Conservation (phyloP, 2,113 vertebrate genomes). For the Pogona vitticeps region DNA sequence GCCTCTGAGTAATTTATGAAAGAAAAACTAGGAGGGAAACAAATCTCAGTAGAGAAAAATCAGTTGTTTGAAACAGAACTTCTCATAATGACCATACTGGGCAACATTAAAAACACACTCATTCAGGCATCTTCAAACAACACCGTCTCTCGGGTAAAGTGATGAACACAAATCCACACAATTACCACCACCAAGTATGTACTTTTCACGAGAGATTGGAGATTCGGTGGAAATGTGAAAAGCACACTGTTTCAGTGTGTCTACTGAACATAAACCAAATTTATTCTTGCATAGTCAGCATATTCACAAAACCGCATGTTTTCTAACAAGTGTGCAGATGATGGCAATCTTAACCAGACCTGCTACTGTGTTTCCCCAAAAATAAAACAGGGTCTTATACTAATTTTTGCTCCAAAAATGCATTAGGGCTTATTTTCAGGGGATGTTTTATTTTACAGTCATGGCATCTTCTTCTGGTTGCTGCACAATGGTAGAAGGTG, state of each 20-base stretch:
- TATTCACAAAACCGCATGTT: neutral
- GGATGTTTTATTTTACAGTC: too few species aligned
- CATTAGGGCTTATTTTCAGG: too few species aligned
- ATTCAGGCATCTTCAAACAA: neutral
- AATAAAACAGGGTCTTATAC: too few species aligned
- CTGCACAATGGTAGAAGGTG: too few species aligned
- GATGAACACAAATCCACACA: too few species aligned
- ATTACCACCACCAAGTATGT: too few species aligned
- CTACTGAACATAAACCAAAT: neutral
- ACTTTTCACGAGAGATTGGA: neutral
- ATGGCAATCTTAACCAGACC: rapidly evolving
- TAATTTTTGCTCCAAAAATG: too few species aligned
- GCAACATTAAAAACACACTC: neutral
- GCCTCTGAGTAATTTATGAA: neutral
- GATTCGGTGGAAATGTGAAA: neutral
- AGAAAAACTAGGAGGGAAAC: neutral
- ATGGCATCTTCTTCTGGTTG: too few species aligned
- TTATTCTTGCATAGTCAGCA: neutral
- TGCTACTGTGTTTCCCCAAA: too few species aligned
- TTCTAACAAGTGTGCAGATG: neutral
- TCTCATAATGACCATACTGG: neutral
- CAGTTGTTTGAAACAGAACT: neutral
- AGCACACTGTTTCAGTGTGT: neutral
- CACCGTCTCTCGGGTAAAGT: neutral
- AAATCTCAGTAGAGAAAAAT: too few species aligned